Evolutionary conservation across 2,113 vertebrate species (phyloP).

Genomic region (Sigmodon hispidus): DNA sequence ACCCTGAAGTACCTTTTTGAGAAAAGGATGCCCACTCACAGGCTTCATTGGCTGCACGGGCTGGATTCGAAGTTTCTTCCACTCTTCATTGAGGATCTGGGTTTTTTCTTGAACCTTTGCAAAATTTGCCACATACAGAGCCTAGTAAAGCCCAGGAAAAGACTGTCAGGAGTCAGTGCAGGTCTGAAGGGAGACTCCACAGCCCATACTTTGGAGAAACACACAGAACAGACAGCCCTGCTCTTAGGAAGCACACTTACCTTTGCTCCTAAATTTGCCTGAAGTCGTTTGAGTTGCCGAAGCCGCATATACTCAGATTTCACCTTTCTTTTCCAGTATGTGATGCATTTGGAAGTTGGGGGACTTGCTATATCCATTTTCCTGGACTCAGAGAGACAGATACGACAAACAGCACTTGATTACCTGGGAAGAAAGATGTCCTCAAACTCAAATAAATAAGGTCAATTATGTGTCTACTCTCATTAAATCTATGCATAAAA

Average conservation of each 20-base stretch:
- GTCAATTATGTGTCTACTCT: constrained; percentile 27
- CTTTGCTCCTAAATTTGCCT: constrained; percentile 95
- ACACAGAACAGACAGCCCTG: not conserved
- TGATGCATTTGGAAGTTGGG: constrained; percentile 86
- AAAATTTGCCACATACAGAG: constrained; percentile 94
- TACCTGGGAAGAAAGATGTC: not conserved
- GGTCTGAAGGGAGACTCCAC: not conserved
- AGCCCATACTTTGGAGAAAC: not conserved
- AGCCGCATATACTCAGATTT: constrained; percentile 98
- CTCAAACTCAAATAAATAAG: not conserved
- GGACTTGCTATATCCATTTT: constrained; percentile 88
- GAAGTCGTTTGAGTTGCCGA: constrained; percentile 94
- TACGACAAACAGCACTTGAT: not conserved
- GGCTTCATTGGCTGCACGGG: constrained; percentile 92
- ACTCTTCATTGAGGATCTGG: constrained; percentile 93
- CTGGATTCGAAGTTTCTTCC: constrained; percentile 95
- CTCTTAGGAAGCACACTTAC: constrained; percentile 76
- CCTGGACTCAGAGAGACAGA: constrained; percentile 62
- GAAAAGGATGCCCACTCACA: constrained; percentile 87
- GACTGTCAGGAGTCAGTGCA: not conserved
- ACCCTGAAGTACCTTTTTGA: constrained; percentile 91
- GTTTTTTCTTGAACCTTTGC: constrained; percentile 94
- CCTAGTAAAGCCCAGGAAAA: constrained; percentile 83
- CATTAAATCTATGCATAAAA: constrained; percentile 25
- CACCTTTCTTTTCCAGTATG: constrained; percentile 97